These are phyloP conservation scores for Drosophila anomelani DNA, from an alignment of 2,888 invertebrate genomes.

Conservation along the genomic window DNA sequence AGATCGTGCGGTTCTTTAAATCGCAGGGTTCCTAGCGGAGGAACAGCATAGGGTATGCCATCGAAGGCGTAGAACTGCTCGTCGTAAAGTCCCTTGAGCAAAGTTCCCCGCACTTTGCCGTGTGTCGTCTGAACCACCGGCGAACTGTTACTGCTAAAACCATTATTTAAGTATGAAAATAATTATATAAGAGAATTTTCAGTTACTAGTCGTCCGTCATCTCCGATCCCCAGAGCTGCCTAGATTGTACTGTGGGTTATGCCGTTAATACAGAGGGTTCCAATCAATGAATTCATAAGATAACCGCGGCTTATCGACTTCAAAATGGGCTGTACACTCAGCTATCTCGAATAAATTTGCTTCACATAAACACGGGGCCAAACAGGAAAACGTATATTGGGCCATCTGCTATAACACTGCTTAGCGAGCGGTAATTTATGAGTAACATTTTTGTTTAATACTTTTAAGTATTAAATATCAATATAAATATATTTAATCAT, in stretches of 20 bases:
- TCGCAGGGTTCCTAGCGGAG: constrained; percentile 70
- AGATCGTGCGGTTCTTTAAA: constrained; percentile 81
- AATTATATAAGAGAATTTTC: background rate
- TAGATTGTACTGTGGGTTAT: constrained; percentile 17
- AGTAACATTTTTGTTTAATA: background rate
- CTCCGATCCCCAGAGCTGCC: constrained; percentile 1
- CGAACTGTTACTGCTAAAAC: constrained; percentile 37
- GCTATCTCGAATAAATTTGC: constrained; percentile 25
- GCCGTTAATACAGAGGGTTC: background rate
- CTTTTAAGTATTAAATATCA: no score
- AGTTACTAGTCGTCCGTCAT: constrained; percentile 57
- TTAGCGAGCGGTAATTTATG: no score
- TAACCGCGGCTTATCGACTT: constrained; percentile 34
- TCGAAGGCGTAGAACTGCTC: constrained; percentile 71
- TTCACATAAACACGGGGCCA: background rate
- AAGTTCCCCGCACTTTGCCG: constrained; percentile 74
- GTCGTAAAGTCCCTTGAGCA: constrained; percentile 69
- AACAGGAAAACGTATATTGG: background rate
- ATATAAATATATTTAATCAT: no score
- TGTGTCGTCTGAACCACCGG: constrained; percentile 69
- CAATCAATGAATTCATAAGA: constrained; percentile 19
- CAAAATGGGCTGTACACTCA: constrained; percentile 7
- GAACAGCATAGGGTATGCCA: constrained; percentile 77
- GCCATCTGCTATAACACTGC: background rate
- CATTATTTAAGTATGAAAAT: background rate